Evolutionary conservation across 2,888 invertebrate genomes (phyloP), one percentile per base, ranked within the genome.

Genomic region (Eupithecia exiguata): DNA sequence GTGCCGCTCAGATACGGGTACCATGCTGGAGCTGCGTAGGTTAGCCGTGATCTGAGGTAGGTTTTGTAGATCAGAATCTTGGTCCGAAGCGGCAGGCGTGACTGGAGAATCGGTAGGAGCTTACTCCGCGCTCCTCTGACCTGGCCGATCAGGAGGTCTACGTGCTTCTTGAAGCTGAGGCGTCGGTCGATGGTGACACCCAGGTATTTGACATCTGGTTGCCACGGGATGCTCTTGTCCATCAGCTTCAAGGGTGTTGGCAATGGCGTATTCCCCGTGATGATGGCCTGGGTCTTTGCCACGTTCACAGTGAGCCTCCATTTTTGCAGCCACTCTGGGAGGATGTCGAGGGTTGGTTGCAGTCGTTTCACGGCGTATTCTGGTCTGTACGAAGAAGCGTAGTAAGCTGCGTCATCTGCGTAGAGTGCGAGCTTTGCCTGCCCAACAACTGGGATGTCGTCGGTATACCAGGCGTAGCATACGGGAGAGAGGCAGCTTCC

Each of bases 381-480:
- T 7, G 67, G 2, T 35, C 30, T 68, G 49, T 69, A 68, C 0
- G 75, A 72, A 0, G 71, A 66, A 0, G 74, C 69, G 49, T 40
- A 74, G 71, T 62, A 69, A 1, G 71, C 74, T 69, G 67, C 69
- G 14, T 75, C 71, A 18, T 62, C 62, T 63, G 83, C 81, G 82
- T 81, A 79, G 75, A 84, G 75, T 2, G 79, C 77, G 2, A 79
- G 71, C 62, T 62, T 63, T 25, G 46, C 71, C 21, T 72, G 72
- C 5, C 61, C 68, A 2, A 69, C 43, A 12, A 68, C 72, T 0
- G 78, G 79, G 70, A 80, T 77, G 68, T 80, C 78, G 25, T 79
- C 70, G 10, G 78, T 79, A 71, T 76, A 80, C 21, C 21, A 36
- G 18, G 75, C 71, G 75, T 77, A 82, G 35, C 78, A 78, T 3